phyloP scores from a whole-genome alignment of 1,140 invertebrate species.

The Galleria mellonella region DNA sequence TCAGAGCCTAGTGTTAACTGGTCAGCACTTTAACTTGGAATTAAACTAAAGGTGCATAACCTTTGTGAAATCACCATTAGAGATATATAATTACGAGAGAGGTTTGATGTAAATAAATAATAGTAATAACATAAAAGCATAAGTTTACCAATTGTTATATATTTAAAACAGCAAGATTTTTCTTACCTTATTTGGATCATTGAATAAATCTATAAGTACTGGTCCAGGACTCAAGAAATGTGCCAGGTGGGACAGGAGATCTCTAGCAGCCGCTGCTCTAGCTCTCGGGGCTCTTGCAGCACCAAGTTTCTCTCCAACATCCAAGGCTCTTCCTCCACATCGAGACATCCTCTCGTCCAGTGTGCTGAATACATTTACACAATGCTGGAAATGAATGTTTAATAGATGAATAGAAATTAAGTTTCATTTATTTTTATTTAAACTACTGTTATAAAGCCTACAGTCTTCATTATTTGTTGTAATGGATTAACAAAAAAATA shows the following conservation, averaged over 20 bases:
- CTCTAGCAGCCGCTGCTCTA: slow-evolving; percentile 94
- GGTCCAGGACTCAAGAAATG: slow-evolving; percentile 94
- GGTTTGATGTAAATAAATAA: no score
- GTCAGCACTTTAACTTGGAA: no score
- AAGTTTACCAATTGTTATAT: no score
- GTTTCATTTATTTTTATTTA: no score
- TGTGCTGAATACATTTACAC: slow-evolving; percentile 92
- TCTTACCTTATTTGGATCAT: slow-evolving; percentile 86
- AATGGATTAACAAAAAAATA: no score
- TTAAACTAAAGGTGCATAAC: no score
- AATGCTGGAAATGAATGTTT: slow-evolving; percentile 78
- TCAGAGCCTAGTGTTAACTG: no score
- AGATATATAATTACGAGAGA: no score
- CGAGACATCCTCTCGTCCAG: slow-evolving; percentile 97
- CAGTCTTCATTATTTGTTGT: no score
- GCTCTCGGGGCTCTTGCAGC: slow-evolving; percentile 96
- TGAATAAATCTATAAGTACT: slow-evolving; percentile 89
- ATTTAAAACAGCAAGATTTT: not conserved
- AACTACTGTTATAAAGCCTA: no score
- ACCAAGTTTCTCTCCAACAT: slow-evolving; percentile 97
- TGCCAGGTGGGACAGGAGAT: slow-evolving; percentile 93
- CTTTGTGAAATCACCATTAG: no score
- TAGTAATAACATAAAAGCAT: no score
- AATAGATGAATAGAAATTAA: slow-evolving; percentile 5
- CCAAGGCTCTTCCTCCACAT: slow-evolving; percentile 97